Evolutionary conservation across 2,888 invertebrate species (phyloP).

Genomic region (Thereva unica): DNA sequence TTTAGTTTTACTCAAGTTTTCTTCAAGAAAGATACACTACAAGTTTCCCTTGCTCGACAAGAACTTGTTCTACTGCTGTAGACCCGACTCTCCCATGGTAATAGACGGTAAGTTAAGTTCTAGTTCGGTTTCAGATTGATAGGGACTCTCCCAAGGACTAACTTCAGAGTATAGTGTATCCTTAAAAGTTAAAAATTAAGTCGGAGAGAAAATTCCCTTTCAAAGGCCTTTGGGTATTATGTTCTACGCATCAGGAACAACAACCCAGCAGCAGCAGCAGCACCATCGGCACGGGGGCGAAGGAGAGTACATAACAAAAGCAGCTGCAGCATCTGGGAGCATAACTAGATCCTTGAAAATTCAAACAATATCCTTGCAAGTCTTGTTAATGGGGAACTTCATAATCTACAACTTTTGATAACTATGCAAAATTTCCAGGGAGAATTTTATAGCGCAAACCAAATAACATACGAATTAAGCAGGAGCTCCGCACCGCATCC

Average conservation of each 20-base stretch:
- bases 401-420: slow-evolving; percentile 16
- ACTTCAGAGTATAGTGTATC: too few relatives aligned
- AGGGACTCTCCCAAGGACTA: too few relatives aligned
- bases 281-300: slow-evolving; percentile 2
- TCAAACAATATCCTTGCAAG: background rate
- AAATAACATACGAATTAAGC: background rate
- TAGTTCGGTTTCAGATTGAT: too few relatives aligned
- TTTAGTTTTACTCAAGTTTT: slow-evolving; percentile 13
- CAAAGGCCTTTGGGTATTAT: slow-evolving; percentile 15
- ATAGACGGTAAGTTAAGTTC: background rate
- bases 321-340: slow-evolving; percentile 9
- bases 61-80: too few relatives aligned
- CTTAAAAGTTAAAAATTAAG: too few relatives aligned
- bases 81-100: background rate
- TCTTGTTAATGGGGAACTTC: slow-evolving; percentile 8
- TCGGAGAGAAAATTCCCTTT: too few relatives aligned
- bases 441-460: background rate
- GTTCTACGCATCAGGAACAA: slow-evolving; percentile 18
- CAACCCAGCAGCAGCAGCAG: background rate
- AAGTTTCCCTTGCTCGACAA: background rate
- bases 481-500: background rate
- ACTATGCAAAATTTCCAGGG: too few relatives aligned
- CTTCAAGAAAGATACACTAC: slow-evolving; percentile 7
- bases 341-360: slow-evolving; percentile 1
- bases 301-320: slow-evolving; percentile 4